These are phyloP conservation scores for Synodontis membranacea DNA, from an alignment of 2,113 vertebrate species.

Conservation along the genomic window DNA sequence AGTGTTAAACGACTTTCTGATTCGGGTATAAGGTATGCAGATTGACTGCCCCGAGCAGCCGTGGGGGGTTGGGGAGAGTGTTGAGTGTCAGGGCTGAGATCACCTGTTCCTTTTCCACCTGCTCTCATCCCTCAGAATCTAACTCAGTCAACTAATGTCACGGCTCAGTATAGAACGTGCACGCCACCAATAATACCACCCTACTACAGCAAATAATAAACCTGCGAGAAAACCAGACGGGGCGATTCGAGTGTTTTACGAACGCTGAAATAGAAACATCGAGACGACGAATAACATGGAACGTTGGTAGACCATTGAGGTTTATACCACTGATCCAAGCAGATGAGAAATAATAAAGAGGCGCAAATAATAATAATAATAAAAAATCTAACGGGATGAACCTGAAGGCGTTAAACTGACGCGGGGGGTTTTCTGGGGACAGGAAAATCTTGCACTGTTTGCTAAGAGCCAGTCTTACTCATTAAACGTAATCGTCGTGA, in stretches of 20 bases:
- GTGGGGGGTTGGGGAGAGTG: slow-evolving; percentile 28
- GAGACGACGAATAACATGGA: background rate
- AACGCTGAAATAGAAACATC: background rate
- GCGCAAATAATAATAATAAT: too few species aligned
- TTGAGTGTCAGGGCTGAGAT: slow-evolving; percentile 52
- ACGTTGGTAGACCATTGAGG: background rate
- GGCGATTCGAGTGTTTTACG: too few species aligned
- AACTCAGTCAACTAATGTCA: slow-evolving; percentile 31
- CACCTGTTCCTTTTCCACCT: slow-evolving; percentile 60
- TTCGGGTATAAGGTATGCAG: background rate
- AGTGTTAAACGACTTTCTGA: background rate
- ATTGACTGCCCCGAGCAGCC: background rate
- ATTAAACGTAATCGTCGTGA: background rate
- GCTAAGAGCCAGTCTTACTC: background rate
- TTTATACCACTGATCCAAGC: background rate
- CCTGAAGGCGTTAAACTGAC: background rate
- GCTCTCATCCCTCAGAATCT: slow-evolving; percentile 47
- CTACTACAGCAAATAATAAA: slow-evolving; percentile 2
- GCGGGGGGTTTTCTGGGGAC: background rate
- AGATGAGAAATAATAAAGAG: background rate
- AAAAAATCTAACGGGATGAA: background rate
- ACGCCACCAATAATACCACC: background rate
- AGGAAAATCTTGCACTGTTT: background rate
- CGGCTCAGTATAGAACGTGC: background rate
- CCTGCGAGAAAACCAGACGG: background rate